Evolutionary conservation across 92 coral and sea anemone species (phyloP), one percentile per base, ranked within the genome.

Genomic region (Actinernus sp.): DNA sequence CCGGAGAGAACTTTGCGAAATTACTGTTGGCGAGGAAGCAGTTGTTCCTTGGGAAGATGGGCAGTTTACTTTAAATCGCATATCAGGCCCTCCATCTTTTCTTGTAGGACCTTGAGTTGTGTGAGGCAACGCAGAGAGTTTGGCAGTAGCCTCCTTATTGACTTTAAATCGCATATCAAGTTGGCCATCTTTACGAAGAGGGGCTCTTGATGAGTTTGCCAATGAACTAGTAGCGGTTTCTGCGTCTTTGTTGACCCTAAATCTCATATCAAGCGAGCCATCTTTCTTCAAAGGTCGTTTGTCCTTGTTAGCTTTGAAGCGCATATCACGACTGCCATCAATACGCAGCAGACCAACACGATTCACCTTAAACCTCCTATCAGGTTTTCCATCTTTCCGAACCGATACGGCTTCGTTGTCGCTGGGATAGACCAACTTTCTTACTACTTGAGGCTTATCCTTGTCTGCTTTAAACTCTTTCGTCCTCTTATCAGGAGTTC

Each of bases 81-180:
- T 58, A 44, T 74, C 88, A 2, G 90, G 76, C 25, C 40, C 31
- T 1, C 90, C 90, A 26, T 58, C 71, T 31, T 71, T 78, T 58
- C 48, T 66, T 26, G 32, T 18, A 8, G 73, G 83, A 1, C 71
- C 71, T 51, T 51, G 34, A 12, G 58, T n/a, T n/a, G n/a, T n/a
- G n/a, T n/a, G n/a, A n/a, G n/a, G n/a, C n/a, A n/a, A n/a, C n/a
- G n/a, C n/a, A n/a, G n/a, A n/a, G n/a, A n/a, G n/a, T n/a, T n/a
- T n/a, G n/a, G n/a, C n/a, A n/a, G n/a, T n/a, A n/a, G n/a, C n/a
- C n/a, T n/a, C n/a, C n/a, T n/a, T 34, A 34, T 34, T 34, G 41
- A 6, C 41, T 34, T 34, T 34, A 34, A 34, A 34, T 6, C 41
- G 41, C 41, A 34, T 34, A 14, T 34, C 41, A 34, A 14, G 41